Evolutionary conservation across 2,888 invertebrate species (phyloP).

Genomic region (Synanthedon vespiformis): DNA sequence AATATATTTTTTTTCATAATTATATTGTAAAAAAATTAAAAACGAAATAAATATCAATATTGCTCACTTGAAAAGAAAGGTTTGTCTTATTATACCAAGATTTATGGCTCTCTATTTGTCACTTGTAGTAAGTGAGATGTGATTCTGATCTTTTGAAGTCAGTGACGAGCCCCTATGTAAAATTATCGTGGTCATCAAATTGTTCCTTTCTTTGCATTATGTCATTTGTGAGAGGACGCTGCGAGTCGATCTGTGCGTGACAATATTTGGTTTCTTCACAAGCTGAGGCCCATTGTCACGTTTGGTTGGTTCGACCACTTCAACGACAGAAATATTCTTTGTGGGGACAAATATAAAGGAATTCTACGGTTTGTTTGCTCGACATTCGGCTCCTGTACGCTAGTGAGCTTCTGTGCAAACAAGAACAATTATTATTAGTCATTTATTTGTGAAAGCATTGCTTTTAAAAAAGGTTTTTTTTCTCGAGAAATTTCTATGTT

Average conservation of each 20-base stretch:
- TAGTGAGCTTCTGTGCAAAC: constrained; percentile 57
- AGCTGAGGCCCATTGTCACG: constrained; percentile 41
- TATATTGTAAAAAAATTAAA: no score
- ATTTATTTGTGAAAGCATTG: no score
- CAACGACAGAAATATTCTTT: constrained; percentile 37
- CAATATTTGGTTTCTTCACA: constrained; percentile 59
- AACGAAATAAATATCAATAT: no score
- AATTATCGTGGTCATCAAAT: neutral
- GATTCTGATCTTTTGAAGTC: no score
- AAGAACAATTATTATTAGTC: constrained; percentile 51
- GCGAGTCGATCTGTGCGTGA: constrained; percentile 53
- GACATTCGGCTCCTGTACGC: constrained; percentile 61
- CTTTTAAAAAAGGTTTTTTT: no score
- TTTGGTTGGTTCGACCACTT: constrained; percentile 47
- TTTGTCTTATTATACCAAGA: no score
- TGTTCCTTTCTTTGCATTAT: neutral
- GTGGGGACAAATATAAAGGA: constrained; percentile 41
- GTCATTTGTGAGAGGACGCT: neutral
- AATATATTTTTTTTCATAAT: no score
- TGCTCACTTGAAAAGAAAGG: no score
- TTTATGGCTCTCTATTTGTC: no score
- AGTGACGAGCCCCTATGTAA: no score
- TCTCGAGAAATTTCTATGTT: no score
- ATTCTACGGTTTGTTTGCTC: constrained; percentile 56
- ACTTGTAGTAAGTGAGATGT: no score